Evolutionary conservation across 2,888 invertebrate genomes (phyloP), one percentile per base, ranked within the genome.

Genomic region (Andrena camellia): DNA sequence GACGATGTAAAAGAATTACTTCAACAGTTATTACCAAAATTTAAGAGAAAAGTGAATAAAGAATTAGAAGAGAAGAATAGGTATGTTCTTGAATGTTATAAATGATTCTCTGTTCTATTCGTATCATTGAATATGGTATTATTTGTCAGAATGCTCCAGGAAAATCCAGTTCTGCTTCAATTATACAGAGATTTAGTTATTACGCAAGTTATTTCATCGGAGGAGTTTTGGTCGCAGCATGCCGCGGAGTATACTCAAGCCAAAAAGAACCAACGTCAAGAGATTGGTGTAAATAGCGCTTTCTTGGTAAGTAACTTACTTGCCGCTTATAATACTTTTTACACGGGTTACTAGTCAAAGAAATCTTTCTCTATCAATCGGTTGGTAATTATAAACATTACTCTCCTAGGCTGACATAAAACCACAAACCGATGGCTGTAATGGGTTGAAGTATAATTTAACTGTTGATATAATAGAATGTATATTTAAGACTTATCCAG

Each of bases 401-500:
- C 80, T 97, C 80, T 97, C 97, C 91, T 93, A 98, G 95, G 98
- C 99, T 48, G 99, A 99, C 91, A 98, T 99, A 74, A 98, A 99
- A 94, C 99, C 99, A 0, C 98, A 99, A 95, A 98, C 98, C 0
- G 99, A 99, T 93, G 99, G 99, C 33, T 98, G 98, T 92, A 99
- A 99, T 94, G 99, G 99, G 67, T 96, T 99, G 50, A 98, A 98
- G 94, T 99, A 99, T 94, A 99, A 99, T 94, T 96, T 99, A 69
- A 99, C 99, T 4, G 96, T 97, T 73, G 99, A 99, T 94, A 97
- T 99, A 73, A 99, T 99, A 93, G 98, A 99, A 92, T 98, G 99
- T 90, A 99, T 99, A 95, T 99, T 99, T 94, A 98, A 98, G 95
- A 99, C 99, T 82, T 99, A 99, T 95, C 99, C 99, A 26, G 98